Conservation (phyloP, 2,113 vertebrate genomes). For the Trichomycterus rosablanca region DNA sequence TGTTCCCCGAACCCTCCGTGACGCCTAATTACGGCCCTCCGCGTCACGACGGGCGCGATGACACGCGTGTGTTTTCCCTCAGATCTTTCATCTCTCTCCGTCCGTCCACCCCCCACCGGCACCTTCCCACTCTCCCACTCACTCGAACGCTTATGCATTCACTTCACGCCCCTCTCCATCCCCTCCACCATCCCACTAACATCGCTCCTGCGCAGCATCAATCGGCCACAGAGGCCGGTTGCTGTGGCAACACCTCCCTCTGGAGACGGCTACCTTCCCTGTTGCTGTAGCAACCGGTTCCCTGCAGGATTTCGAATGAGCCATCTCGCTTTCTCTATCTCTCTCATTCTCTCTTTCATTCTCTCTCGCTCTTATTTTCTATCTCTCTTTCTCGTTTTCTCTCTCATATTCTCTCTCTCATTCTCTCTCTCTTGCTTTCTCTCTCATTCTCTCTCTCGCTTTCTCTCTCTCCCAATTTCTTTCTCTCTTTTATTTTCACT, state of each 20-base stretch:
- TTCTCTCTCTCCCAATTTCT: conserved; percentile 33
- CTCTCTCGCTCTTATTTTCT: conserved; percentile 34
- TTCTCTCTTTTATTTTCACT: too few relatives aligned
- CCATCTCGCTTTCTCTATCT: conserved; percentile 49
- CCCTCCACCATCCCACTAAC: conserved; percentile 35
- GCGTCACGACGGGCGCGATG: conserved; percentile 25
- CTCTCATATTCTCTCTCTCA: conserved; percentile 29
- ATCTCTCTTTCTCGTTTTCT: conserved; percentile 27
- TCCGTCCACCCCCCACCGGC: conserved; percentile 14
- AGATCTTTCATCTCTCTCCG: conserved; percentile 16
- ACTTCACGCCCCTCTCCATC: conserved; percentile 40
- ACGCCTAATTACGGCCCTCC: conserved; percentile 33
- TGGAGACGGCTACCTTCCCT: conserved; percentile 71
- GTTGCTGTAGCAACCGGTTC: conserved; percentile 76
- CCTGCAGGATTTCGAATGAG: conserved; percentile 68
- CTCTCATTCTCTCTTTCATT: conserved; percentile 40
- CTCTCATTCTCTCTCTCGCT: conserved; percentile 40
- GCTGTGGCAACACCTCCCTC: conserved; percentile 72
- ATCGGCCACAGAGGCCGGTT: conserved; percentile 69
- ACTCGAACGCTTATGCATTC: conserved; percentile 44
- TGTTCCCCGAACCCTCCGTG: conserved; percentile 30
- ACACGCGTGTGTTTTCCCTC: conserved; percentile 35
- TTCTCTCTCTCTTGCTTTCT: conserved; percentile 40
- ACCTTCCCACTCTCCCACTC: conserved; percentile 14
- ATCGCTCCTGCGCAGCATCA: conserved; percentile 64